Evolutionary conservation across 2,888 invertebrate species (phyloP).

Genomic region (Mythimna vitellina): DNA sequence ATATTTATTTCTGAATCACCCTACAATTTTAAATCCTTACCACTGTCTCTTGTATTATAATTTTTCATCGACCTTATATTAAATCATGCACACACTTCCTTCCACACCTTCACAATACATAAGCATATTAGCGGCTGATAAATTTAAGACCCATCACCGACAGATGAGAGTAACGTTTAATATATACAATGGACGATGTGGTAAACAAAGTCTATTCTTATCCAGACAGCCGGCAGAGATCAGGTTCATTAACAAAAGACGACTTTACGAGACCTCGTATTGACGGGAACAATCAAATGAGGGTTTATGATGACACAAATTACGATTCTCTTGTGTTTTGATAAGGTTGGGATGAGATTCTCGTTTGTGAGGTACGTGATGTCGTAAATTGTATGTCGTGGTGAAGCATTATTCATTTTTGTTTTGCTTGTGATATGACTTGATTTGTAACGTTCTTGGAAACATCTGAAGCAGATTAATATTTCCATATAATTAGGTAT

Average conservation of each 20-base stretch:
- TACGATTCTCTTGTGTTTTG: constrained; percentile 55
- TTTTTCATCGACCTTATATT: constrained; percentile 18
- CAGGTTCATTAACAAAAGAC: constrained; percentile 82
- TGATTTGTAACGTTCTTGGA: not conserved
- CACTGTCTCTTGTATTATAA: not conserved
- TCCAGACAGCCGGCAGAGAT: constrained; percentile 65
- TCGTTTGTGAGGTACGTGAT: constrained; percentile 31
- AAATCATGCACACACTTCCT: constrained; percentile 28
- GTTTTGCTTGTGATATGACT: not conserved
- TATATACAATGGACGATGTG: constrained; percentile 70
- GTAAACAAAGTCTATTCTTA: constrained; percentile 85
- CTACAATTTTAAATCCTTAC: no score
- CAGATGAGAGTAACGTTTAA: constrained; percentile 72
- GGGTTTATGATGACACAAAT: constrained; percentile 65
- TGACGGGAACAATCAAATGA: constrained; percentile 64
- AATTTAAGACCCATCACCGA: constrained; percentile 76
- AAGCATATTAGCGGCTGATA: constrained; percentile 79
- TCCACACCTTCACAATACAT: constrained; percentile 58
- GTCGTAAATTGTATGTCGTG: constrained; percentile 32
- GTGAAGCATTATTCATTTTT: constrained; percentile 10
- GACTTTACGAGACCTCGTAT: constrained; percentile 63
- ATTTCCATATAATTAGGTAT: not conserved
- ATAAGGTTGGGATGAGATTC: constrained; percentile 47
- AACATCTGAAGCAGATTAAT: not conserved
- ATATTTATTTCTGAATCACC: no score